Conservation (phyloP, 1,140 invertebrate genomes). For the Anthonomus grandis region DNA sequence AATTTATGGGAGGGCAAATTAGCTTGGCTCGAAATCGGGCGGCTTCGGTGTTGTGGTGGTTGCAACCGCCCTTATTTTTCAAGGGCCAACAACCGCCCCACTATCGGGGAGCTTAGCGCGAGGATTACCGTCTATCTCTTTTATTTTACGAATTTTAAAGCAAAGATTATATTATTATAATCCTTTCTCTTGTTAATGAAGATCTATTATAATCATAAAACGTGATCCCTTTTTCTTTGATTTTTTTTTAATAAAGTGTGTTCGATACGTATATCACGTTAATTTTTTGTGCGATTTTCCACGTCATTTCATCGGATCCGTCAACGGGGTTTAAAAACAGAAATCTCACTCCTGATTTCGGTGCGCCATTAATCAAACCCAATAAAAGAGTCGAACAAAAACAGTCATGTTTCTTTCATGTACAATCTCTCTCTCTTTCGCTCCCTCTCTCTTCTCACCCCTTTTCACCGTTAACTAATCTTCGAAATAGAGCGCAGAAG, state of each 20-base stretch:
- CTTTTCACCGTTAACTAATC: conserved; percentile 5
- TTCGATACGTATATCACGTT: too few relatives aligned
- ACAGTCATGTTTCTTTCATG: conserved; percentile 13
- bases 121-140: conserved; percentile 1
- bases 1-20: conserved; percentile 29
- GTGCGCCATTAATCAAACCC: conserved; percentile 25
- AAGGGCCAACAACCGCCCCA: conserved; percentile 13
- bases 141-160: neutral
- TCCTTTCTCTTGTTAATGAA: neutral
- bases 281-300: conserved; percentile 23
- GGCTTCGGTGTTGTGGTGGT: too few relatives aligned
- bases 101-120: conserved; percentile 18
- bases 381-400: conserved; percentile 13
- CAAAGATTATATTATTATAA: neutral
- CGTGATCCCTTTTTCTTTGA: too few relatives aligned
- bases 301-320: conserved; percentile 26
- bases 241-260: too few relatives aligned
- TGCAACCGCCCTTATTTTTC: conserved; percentile 19
- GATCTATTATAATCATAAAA: too few relatives aligned
- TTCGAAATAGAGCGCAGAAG: neutral
- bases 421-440: conserved; percentile 6
- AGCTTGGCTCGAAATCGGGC: conserved; percentile 20
- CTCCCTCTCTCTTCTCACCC: too few relatives aligned
- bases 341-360: conserved; percentile 13
- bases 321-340: conserved; percentile 27